Evolutionary conservation across 2,113 vertebrate genomes (phyloP).

Genomic region (Brachirus orientalis): DNA sequence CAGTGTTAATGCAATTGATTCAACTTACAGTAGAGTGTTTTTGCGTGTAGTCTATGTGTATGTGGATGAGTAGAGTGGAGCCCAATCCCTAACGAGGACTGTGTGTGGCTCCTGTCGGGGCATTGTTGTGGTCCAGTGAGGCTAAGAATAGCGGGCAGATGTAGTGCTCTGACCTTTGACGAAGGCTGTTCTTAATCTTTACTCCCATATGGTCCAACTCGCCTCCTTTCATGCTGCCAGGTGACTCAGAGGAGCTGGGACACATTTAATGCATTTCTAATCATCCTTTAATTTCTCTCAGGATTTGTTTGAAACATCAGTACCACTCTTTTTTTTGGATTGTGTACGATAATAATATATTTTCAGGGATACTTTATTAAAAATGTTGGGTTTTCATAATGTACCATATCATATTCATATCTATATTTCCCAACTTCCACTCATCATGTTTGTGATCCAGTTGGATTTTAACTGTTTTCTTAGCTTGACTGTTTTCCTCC

Average conservation of each 20-base stretch:
- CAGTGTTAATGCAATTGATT: not conserved
- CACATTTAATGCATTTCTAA: not conserved
- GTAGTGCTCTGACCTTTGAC: conserved; percentile 57
- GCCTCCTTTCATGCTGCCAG: conserved; percentile 18
- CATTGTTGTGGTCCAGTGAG: conserved; percentile 51
- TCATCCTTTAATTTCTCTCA: too few relatives aligned
- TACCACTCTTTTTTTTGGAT: not conserved
- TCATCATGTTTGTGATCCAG: too few relatives aligned
- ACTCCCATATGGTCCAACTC: conserved; percentile 44
- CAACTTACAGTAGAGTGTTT: conserved; percentile 29
- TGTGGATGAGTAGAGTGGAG: not conserved
- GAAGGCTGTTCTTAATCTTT: conserved; percentile 42
- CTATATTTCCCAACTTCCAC: too few relatives aligned
- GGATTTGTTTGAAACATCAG: not conserved
- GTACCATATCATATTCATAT: too few relatives aligned
- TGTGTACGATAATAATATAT: not conserved
- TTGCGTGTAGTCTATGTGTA: conserved; percentile 17
- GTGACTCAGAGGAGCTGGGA: conserved; percentile 20
- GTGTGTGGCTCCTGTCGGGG: conserved; percentile 52
- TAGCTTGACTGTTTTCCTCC: not conserved
- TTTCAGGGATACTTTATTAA: not conserved
- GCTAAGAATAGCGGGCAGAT: conserved; percentile 65
- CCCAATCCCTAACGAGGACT: too few relatives aligned
- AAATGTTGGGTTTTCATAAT: not conserved
- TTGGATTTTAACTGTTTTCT: not conserved